Evolutionary conservation across 2,888 invertebrate species (phyloP), one percentile per base, ranked within the genome.

Genomic region (Galerucella calmariensis): DNA sequence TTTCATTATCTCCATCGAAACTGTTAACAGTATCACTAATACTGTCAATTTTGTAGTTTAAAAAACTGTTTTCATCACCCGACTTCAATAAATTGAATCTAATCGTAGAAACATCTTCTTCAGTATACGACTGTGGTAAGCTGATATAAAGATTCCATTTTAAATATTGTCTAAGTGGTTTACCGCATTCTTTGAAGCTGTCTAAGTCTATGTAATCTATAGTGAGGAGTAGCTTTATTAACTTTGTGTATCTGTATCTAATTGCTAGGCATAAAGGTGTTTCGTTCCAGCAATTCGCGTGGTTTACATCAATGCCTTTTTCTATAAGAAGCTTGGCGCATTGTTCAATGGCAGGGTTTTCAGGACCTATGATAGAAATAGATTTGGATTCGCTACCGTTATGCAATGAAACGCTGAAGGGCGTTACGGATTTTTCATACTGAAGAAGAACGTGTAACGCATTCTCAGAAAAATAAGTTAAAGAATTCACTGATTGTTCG

Each of bases 241-340:
- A 27, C 10, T 70, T 46, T 14, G 70, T 68, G 44, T 77, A 79
- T 58, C 79, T 77, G 68, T 79, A 78, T 67, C 79, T 76, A 1
- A 81, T 76, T 10, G 83, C 83, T n/a, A 82, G 68, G 27, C 81
- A 73, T n/a, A 83, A 73, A 0, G 83, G 81, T 9, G 82, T 80
- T 75, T 83, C 83, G 27, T 80, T 79, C 82, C 81, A 83, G 67
- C 80, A 80, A 66, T 83, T 82, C 6, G 76, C 76, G 58, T 82
- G 82, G 59, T 83, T 82, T 2, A 82, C 76, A 46, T 83, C 81
- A 24, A 82, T 77, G 3, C 80, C 81, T 53, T 72, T 73, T 1
- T 77, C 66, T n/a, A 81, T 79, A 10, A 83, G 76, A 14, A 79
- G 62, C 41, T 77, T 68, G 2, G 79, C 80, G 62, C 82, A 82